These are phyloP conservation scores for Epizoanthus scotinus DNA, from an alignment of 92 coral and sea anemone species.

Conservation along the genomic window DNA sequence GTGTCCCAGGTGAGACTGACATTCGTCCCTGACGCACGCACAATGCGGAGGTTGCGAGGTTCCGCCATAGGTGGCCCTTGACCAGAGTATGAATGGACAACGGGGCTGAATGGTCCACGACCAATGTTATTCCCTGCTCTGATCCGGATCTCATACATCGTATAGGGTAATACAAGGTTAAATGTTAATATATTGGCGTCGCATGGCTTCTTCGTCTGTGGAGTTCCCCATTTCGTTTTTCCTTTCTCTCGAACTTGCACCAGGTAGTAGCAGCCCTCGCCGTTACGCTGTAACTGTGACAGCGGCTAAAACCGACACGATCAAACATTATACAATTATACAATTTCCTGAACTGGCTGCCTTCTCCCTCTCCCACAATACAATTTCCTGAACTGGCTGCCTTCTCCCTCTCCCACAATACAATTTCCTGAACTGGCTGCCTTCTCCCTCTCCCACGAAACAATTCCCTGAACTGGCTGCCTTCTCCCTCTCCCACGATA, in stretches of 20 bases:
- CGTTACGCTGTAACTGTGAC: slow-evolving; percentile 23
- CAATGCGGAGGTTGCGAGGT: slow-evolving; percentile 9
- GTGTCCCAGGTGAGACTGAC: slow-evolving; percentile 9
- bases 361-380: no score
- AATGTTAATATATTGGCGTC: not conserved
- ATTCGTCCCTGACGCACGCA: slow-evolving; percentile 1
- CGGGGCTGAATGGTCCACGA: slow-evolving; percentile 22
- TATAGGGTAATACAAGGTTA: not conserved
- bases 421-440: no score
- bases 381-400: no score
- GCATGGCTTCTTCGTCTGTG: not conserved
- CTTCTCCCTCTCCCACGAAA: no score
- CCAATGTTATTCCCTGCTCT: slow-evolving; percentile 12
- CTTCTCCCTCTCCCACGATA: no score
- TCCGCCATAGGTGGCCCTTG: not conserved
- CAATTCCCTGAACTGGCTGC: no score
- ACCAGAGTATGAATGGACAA: slow-evolving; percentile 11
- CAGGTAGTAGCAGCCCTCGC: slow-evolving; percentile 14
- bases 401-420: no score
- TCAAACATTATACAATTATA: no score
- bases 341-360: no score
- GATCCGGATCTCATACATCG: slow-evolving; percentile 17
- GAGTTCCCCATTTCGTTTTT: not conserved
- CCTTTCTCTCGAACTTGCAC: slow-evolving; percentile 27
- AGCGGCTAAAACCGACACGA: slow-evolving; percentile 4